Percentiles rank a stretch among this genome's conserved stretches.
Evolutionary conservation across 2,888 invertebrate species (phyloP).

Genomic region (Brenthis daphne): DNA sequence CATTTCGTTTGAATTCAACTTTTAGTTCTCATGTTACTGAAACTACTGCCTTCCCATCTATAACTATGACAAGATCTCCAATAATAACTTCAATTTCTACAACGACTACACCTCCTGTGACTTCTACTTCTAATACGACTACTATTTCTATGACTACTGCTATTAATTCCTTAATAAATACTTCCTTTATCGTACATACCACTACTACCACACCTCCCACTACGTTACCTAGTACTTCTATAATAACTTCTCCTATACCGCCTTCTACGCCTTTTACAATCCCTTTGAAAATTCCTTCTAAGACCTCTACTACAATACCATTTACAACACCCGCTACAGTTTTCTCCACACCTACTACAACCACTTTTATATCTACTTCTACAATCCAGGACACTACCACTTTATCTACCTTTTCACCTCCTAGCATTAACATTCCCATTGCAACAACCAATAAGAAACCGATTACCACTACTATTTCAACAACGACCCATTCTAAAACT

Average conservation of each 20-base stretch:
- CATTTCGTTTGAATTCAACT: slow-evolving; percentile 25
- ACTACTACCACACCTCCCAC: neutral
- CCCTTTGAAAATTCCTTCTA: neutral
- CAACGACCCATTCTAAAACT: slow-evolving; percentile 7
- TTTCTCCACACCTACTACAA: neutral
- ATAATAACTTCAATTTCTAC: slow-evolving; percentile 29
- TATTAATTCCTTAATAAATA: neutral
- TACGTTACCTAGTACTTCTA: slow-evolving; percentile 1
- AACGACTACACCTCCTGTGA: slow-evolving; percentile 3
- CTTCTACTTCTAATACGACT: slow-evolving; percentile 13
- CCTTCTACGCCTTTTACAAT: neutral
- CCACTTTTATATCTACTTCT: neutral
- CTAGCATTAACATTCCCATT: neutral
- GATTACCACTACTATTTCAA: slow-evolving; percentile 19
- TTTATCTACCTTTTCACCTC: neutral
- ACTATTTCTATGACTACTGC: slow-evolving; percentile 1
- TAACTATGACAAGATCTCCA: slow-evolving; percentile 35
- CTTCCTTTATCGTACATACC: neutral
- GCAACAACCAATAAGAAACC: slow-evolving; percentile 5
- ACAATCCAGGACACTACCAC: neutral
- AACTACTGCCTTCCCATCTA: slow-evolving; percentile 31
- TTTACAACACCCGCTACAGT: neutral
- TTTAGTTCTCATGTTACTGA: slow-evolving; percentile 33
- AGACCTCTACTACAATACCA: neutral
- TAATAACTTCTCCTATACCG: neutral